Base-by-base conservation (phyloP, 23 tunicate genomes). In the Styela plicata region DNA sequence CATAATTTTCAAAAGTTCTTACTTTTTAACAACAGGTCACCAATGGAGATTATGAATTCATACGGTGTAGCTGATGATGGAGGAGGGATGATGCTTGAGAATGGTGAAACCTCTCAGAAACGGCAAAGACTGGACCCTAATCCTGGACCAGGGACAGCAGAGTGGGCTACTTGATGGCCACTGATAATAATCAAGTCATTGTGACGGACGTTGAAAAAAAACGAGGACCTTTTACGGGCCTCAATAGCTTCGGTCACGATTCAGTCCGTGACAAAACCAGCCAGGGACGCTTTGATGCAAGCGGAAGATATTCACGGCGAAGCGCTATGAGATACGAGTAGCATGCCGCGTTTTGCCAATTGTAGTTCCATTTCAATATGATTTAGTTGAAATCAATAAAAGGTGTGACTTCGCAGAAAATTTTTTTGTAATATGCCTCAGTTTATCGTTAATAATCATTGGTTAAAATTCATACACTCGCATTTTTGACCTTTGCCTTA, bases 41-140 rank as follows among this genome's bases (percentile, higher is more conserved):
- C 97, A 27, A 91, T 91, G 97, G 97, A 86, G 32, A 89, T 91
- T 25, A 82, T 85, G 86, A 10, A 66, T 63, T 27, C 52, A 22
- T 85, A 90, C 69, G 83, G 82, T 2, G 69, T 83, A 73, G 84
- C 52, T 19, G 87, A 83, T 52, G 81, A 52, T 52, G 81, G 81
- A 17, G 81, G 81, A 25, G 78, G 85, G 70, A 86, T 82, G 78
- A 86, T 91, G 86, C 79, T 85, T 80, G 94, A 89, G 79, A 85
- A 90, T 37, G 89, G 89, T 2, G 89, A 85, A 52, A 63, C 74
- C 2, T 64, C 97, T 16, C 70, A 30, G 3, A 91, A 91, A 69
- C 64, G 97, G 37, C 89, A 83, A 74, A 80, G 97, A n/a, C 73
- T 86, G 33, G 97, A 91, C 19, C 52, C 96, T 3, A 88, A 88